Percentiles rank a stretch among this genome's conserved stretches.
Evolutionary conservation across 2,797 vertebrate species (phyloP).

Genomic region (Peromyscus nudipes): DNA sequence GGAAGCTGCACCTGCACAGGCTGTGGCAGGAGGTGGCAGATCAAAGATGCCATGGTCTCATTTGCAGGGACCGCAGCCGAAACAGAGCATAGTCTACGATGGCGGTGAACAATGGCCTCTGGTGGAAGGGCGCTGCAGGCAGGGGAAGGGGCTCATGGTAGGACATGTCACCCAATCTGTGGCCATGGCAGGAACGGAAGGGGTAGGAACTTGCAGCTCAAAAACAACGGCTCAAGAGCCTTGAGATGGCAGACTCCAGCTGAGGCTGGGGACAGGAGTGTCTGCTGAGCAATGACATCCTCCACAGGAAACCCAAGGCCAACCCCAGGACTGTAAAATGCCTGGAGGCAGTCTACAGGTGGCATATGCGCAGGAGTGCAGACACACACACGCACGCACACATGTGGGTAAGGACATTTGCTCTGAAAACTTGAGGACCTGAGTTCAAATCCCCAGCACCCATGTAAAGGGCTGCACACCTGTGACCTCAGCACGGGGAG

Average conservation of each 20-base stretch:
- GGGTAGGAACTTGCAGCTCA: background rate
- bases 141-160: background rate
- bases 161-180: background rate
- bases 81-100: background rate
- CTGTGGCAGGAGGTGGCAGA: background rate
- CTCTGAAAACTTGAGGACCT: background rate
- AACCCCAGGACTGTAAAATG: background rate
- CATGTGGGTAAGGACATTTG: background rate
- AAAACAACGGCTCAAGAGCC: background rate
- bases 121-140: background rate
- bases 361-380: background rate
- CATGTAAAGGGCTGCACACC: background rate
- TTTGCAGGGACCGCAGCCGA: background rate
- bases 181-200: background rate
- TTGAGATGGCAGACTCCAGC: background rate
- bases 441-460: background rate
- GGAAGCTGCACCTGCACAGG: background rate
- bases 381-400: too few relatives aligned
- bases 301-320: background rate
- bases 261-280: background rate
- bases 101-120: background rate
- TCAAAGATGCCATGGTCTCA: background rate
- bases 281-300: background rate
- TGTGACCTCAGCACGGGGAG: background rate
- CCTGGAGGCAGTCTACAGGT: background rate